Evolutionary conservation across 1,140 invertebrate species (phyloP), one percentile per base, ranked within the genome.

Genomic region (Drosophila tropicalis): DNA sequence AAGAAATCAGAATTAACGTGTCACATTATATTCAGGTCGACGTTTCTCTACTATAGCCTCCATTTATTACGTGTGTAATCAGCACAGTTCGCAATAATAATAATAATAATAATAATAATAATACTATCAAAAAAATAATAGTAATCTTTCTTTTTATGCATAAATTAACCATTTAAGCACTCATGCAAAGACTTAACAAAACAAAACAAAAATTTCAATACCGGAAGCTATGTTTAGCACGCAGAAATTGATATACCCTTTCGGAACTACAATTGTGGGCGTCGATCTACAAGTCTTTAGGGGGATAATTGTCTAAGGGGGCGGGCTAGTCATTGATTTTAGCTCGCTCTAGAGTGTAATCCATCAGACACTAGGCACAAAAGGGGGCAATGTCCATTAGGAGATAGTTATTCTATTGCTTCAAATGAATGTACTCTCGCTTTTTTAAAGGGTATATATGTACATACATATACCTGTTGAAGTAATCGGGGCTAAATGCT

Each of bases 1-100:
- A 51, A 51, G 17, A 51, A 51, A 51, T 51, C 44, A 51, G 44
- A 51, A 51, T 29, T 51, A 51, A 51, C 44, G 44, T 51, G 44
- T 51, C 44, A 51, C 44, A 22, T 51, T 51, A 22, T 51, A 51
- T 51, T 22, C 44, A 51, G 44, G 44, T 51, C 44, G 19, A 22
- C 9, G 17, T 13, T 13, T 5, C 25, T 29, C 25, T 29, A 29
- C 4, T 29, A 5, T 29, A 12, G 10, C 36, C 36, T 2, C 44
- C 17, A 51, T 51, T 19, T 51, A 22, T 19, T 51, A 51, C 44
- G 44, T 51, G 44, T 22, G 15, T 19, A 22, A 51, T 51, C 17
- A 47, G n/a, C 17, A 12, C 17, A 9, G 17, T 22, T 22, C 41
- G 9, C 6, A 22, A 22, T 22, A 44, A n/a, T n/a, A n/a, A n/a